Conservation (phyloP, 1,140 invertebrate genomes). For the Trigoniulus corallinus region DNA sequence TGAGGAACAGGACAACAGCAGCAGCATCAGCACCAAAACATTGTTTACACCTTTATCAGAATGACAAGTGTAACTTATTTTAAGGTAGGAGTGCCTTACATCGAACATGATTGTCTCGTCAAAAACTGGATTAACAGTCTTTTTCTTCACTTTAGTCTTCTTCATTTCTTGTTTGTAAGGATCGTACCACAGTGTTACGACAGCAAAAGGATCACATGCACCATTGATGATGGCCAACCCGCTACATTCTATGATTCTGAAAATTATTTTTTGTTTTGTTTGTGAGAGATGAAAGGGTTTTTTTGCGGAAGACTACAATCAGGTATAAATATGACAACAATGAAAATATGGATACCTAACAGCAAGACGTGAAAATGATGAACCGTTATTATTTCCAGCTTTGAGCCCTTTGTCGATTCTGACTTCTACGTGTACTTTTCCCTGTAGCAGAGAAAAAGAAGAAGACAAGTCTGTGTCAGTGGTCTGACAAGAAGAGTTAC, state of each 20-base stretch:
- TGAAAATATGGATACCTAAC: slow-evolving; percentile 20
- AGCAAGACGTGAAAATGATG: slow-evolving; percentile 19
- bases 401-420: slow-evolving; percentile 21
- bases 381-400: slow-evolving; percentile 17
- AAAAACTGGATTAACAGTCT: slow-evolving; percentile 72
- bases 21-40: not conserved
- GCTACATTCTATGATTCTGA: slow-evolving; percentile 58
- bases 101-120: slow-evolving; percentile 77
- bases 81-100: slow-evolving; percentile 29
- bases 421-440: slow-evolving; percentile 28
- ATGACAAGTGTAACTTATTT: slow-evolving; percentile 6
- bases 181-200: slow-evolving; percentile 54
- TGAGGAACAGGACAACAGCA: slow-evolving; percentile 12
- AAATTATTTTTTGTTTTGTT: slow-evolving; percentile 9
- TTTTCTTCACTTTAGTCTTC: slow-evolving; percentile 70
- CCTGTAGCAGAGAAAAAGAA: slow-evolving; percentile 17
- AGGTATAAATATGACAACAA: not conserved
- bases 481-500: not conserved
- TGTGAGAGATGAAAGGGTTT: too few relatives aligned
- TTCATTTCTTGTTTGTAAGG: slow-evolving; percentile 60
- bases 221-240: slow-evolving; percentile 77
- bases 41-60: not conserved
- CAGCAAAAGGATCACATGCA: slow-evolving; percentile 74
- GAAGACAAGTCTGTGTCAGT: not conserved
- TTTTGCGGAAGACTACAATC: too few relatives aligned